phyloP scores from a whole-genome alignment of 1,140 invertebrate genomes.

The Heliconius nattereri region DNA sequence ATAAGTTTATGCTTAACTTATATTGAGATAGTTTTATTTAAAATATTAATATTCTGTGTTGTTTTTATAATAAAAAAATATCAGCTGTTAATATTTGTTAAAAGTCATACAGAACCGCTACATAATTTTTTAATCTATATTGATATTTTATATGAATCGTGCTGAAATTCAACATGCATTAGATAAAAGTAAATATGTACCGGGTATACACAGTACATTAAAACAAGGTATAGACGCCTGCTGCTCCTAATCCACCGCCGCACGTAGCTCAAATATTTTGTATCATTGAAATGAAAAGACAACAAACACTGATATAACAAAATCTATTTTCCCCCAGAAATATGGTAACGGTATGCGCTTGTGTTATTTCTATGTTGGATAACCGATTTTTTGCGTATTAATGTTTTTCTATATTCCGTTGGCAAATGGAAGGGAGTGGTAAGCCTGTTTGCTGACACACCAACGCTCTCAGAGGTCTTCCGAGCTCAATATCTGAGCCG shows the following conservation, averaged over 20 bases:
- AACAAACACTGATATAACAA: conserved; percentile 23
- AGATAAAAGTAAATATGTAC: background rate
- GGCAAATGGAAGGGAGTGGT: conserved; percentile 50
- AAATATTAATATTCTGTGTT: too few relatives aligned
- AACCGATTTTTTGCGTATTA: conserved; percentile 33
- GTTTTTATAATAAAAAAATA: too few relatives aligned
- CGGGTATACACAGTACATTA: background rate
- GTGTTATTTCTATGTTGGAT: conserved; percentile 15
- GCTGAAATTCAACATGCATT: background rate
- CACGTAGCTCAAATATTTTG: conserved; percentile 11
- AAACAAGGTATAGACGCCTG: background rate
- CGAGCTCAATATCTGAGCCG: conserved; percentile 38
- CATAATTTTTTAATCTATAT: background rate
- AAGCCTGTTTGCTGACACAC: conserved; percentile 65
- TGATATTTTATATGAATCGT: background rate
- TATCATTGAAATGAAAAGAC: conserved; percentile 25
- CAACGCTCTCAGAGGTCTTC: conserved; percentile 53
- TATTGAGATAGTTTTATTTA: too few relatives aligned
- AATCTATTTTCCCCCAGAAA: conserved; percentile 15
- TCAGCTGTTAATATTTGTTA: too few relatives aligned
- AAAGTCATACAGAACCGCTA: too few relatives aligned
- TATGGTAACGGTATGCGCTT: conserved; percentile 10
- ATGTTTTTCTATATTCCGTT: conserved; percentile 42
- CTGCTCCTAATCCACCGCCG: background rate
- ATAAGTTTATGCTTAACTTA: too few relatives aligned